Evolutionary conservation across 2,888 invertebrate species (phyloP).

Genomic region (Drymonia ruficornis): DNA sequence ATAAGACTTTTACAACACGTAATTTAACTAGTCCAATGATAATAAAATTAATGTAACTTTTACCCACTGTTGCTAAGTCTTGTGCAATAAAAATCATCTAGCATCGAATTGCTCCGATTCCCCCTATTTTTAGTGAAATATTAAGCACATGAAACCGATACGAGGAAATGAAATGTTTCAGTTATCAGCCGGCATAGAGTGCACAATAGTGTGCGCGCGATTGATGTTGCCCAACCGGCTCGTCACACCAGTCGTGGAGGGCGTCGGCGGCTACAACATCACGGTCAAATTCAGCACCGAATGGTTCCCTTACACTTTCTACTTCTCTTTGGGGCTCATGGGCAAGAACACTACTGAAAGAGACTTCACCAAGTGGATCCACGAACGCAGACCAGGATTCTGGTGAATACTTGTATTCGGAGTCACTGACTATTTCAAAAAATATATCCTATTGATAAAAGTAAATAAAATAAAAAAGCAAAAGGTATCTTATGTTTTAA

Average conservation of each 20-base stretch:
- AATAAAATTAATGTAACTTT: too few relatives aligned
- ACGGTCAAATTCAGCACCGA: slow-evolving; percentile 53
- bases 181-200: slow-evolving; percentile 70
- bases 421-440: background rate
- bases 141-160: too few relatives aligned
- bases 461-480: background rate
- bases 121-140: too few relatives aligned
- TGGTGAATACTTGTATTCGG: slow-evolving; percentile 37
- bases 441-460: too few relatives aligned
- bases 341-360: slow-evolving; percentile 54
- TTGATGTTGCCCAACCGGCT: slow-evolving; percentile 62
- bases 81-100: too few relatives aligned
- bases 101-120: too few relatives aligned
- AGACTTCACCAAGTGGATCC: slow-evolving; percentile 48
- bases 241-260: slow-evolving; percentile 48
- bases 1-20: too few relatives aligned
- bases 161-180: too few relatives aligned
- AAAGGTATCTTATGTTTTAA: background rate
- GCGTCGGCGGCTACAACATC: slow-evolving; percentile 70
- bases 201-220: slow-evolving; percentile 64
- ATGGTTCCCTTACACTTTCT: slow-evolving; percentile 64
- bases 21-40: too few relatives aligned
- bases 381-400: slow-evolving; percentile 50
- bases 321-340: slow-evolving; percentile 57
- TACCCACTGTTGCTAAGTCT: too few relatives aligned